Conservation (phyloP, 2,113 vertebrate species). For the Rafetus swinhoei region DNA sequence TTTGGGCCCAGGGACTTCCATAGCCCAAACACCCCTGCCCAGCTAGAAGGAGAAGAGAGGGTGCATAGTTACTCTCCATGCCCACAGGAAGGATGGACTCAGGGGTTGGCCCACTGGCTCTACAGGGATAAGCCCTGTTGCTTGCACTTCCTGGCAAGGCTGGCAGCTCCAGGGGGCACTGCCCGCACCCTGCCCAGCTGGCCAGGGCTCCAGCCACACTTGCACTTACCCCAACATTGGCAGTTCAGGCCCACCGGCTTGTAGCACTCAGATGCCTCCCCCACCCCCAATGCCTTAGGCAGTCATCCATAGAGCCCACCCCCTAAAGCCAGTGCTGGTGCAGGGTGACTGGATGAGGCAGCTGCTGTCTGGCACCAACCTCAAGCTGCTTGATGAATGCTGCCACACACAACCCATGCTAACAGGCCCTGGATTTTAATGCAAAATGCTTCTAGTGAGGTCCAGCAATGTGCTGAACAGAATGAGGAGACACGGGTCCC, state of each 20-base stretch:
- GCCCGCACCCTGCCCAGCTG: neutral
- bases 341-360: neutral
- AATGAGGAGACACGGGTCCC: neutral
- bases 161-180: neutral
- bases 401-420: neutral
- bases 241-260: neutral
- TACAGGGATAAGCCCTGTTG: neutral
- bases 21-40: neutral
- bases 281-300: too few species aligned
- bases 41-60: neutral
- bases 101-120: neutral
- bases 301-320: neutral
- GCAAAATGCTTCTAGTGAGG: slow-evolving; percentile 8
- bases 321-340: neutral
- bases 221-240: neutral
- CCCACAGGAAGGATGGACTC: neutral
- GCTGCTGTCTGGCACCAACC: neutral
- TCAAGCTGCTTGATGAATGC: neutral
- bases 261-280: too few species aligned
- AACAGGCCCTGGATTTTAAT: slow-evolving; percentile 34
- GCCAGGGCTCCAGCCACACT: neutral
- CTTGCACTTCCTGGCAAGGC: neutral
- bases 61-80: neutral
- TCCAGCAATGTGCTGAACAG: neutral
- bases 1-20: neutral